Conservation (phyloP, 2,113 vertebrate genomes). For the Antechinus stuartii region DNA sequence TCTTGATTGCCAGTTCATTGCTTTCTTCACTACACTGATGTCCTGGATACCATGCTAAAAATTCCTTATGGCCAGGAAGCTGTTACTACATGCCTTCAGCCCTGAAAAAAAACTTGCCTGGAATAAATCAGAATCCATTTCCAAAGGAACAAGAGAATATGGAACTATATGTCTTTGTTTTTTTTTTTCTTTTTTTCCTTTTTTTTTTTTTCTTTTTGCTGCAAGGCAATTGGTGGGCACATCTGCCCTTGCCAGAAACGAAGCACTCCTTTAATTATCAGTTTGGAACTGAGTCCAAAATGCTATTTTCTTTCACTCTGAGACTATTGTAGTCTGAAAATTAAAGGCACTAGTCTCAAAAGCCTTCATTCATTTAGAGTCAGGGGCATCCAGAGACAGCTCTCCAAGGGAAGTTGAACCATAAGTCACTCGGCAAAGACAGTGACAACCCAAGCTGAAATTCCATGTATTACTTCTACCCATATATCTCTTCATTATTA, state of each 20-base stretch:
- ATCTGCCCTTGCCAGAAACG: constrained; percentile 4
- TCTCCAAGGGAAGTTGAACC: fast-evolving
- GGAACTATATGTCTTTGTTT: not conserved
- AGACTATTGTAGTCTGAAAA: constrained; percentile 26
- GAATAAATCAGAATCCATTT: not conserved
- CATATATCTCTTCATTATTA: not conserved
- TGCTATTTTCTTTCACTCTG: constrained; percentile 18
- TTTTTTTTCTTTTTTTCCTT: not conserved
- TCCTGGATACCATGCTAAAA: not conserved
- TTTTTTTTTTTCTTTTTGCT: constrained; percentile 27
- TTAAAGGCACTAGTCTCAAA: not conserved
- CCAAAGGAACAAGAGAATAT: not conserved
- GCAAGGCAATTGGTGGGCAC: constrained; percentile 25
- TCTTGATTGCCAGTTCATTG: not conserved
- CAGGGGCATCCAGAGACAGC: fast-evolving
- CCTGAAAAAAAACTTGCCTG: not conserved
- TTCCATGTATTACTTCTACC: fast-evolving
- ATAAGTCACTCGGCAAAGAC: fast-evolving
- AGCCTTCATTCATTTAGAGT: fast-evolving
- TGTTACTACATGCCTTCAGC: not conserved
- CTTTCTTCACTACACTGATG: not conserved
- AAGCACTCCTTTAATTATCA: constrained; percentile 39
- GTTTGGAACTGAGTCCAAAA: constrained; percentile 3
- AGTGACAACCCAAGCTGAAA: not conserved
- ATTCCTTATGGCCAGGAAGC: not conserved